Evolutionary conservation across 2,888 invertebrate genomes (phyloP).

Genomic region (Subacronicta megacephala): DNA sequence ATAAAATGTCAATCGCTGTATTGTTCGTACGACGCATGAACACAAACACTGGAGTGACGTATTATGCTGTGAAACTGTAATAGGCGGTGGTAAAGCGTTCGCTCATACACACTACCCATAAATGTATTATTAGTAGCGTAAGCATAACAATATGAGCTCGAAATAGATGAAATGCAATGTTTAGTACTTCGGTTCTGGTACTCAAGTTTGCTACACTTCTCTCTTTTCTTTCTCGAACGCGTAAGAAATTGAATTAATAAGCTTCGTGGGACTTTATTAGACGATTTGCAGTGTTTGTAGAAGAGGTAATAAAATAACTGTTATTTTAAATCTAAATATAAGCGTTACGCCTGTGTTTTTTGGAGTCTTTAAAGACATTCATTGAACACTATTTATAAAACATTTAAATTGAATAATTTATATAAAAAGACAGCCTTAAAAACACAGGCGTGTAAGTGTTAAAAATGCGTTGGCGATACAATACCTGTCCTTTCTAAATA

Average conservation of each 20-base stretch:
- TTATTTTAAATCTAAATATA: slow-evolving; percentile 59
- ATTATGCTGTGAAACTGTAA: slow-evolving; percentile 45
- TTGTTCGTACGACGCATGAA: slow-evolving; percentile 69
- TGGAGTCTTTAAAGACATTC: slow-evolving; percentile 57
- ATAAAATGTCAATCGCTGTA: slow-evolving; percentile 76
- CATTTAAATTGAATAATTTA: neutral
- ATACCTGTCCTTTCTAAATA: slow-evolving; percentile 91
- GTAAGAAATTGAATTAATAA: slow-evolving; percentile 68
- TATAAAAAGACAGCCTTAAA: slow-evolving; percentile 60
- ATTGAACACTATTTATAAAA: neutral
- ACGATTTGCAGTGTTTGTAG: slow-evolving; percentile 49
- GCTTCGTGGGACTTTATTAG: slow-evolving; percentile 61
- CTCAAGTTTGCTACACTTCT: slow-evolving; percentile 48
- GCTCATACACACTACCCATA: slow-evolving; percentile 59
- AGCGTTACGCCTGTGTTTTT: slow-evolving; percentile 77
- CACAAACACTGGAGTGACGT: slow-evolving; percentile 48
- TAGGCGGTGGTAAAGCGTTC: slow-evolving; percentile 42
- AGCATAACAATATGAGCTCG: slow-evolving; percentile 73
- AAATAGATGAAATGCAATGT: slow-evolving; percentile 73
- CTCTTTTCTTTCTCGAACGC: slow-evolving; percentile 46
- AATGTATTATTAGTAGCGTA: slow-evolving; percentile 78
- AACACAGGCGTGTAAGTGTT: slow-evolving; percentile 84
- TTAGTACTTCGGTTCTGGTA: slow-evolving; percentile 60
- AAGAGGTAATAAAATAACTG: slow-evolving; percentile 33
- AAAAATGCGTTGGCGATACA: slow-evolving; percentile 90